Evolutionary conservation across 2,888 invertebrate species (phyloP), one percentile per base, ranked within the genome.

Genomic region (Iphiclides podalirius): DNA sequence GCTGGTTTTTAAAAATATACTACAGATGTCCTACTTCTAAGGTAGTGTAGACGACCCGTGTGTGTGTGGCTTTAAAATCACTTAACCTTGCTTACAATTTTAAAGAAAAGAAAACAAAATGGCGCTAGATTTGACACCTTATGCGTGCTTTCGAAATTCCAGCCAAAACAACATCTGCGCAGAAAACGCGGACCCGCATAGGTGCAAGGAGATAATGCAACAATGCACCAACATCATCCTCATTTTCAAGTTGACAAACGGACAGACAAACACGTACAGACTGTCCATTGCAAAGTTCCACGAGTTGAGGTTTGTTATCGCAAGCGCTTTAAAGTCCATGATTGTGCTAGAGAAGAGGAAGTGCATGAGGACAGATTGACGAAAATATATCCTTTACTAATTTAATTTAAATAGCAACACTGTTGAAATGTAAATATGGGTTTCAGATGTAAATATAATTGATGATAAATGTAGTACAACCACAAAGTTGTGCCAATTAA

Each of bases 311-410:
- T 87, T 60, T 31, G 61, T 66, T 0, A 55, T 88, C 12, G 86
- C 88, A 0, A 77, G 72, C 11, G 83, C 83, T 0, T 58, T 87
- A 51, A 88, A 88, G 34, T 75, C 63, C 40, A 67, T 86, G 60
- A 82, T 88, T 0, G 79, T 88, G 0, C 53, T 87, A 11, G 82
- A 86, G 31, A 72, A 67, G 20, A 64, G 88, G 1, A 85, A 85
- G 26, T 85, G 85, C 61, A 86, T 87, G 86, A 72, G 68, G 8
- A 36, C 17, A 35, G 42, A 50, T 36, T 50, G 45, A 52, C 39
- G 14, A 34, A 34, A 13, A 15, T 16, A 28, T 2, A 26, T 26
- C 8, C 1, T 26, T n/a, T n/a, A n/a, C n/a, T n/a, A n/a, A n/a
- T n/a, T n/a, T n/a, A n/a, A n/a, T n/a, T n/a, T n/a, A n/a, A n/a